Evolutionary conservation across 2,113 vertebrate genomes (phyloP).

Genomic region (Serinus canaria): DNA sequence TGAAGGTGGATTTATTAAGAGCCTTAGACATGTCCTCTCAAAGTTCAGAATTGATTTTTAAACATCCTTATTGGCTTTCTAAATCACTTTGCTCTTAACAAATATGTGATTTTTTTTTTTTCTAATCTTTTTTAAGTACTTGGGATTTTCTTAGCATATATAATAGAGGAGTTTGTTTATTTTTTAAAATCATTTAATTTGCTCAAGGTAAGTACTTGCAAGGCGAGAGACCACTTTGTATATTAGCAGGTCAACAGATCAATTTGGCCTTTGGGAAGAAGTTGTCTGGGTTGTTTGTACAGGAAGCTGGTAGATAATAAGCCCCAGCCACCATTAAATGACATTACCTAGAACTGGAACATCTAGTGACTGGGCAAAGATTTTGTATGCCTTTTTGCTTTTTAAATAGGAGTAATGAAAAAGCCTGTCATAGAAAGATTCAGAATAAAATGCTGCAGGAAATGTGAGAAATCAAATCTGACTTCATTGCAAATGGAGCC

Average conservation of each 20-base stretch:
- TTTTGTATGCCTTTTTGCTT: not conserved
- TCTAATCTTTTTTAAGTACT: not conserved
- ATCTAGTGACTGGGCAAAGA: not conserved
- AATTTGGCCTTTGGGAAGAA: conserved; percentile 44
- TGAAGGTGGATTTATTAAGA: conserved; percentile 72
- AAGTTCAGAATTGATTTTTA: conserved; percentile 71
- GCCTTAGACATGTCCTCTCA: conserved; percentile 42
- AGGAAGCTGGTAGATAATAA: not conserved
- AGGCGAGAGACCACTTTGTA: conserved; percentile 73
- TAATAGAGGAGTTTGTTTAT: not conserved
- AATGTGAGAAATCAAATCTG: not conserved
- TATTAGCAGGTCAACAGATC: conserved; percentile 67
- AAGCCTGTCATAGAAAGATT: not conserved
- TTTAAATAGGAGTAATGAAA: not conserved
- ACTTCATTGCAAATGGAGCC: not conserved
- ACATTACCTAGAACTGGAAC: not conserved
- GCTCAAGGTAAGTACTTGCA: conserved; percentile 67
- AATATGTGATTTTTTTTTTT: not conserved
- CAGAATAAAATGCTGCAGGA: not conserved
- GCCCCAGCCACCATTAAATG: not conserved
- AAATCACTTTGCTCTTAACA: conserved; percentile 57
- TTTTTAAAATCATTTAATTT: not conserved
- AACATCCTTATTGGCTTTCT: conserved; percentile 69
- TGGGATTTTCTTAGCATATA: conserved; percentile 17
- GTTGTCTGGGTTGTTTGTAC: not conserved